Evolutionary conservation across 1,140 invertebrate genomes (phyloP).

Genomic region (Trachymyrmex cornetzi): DNA sequence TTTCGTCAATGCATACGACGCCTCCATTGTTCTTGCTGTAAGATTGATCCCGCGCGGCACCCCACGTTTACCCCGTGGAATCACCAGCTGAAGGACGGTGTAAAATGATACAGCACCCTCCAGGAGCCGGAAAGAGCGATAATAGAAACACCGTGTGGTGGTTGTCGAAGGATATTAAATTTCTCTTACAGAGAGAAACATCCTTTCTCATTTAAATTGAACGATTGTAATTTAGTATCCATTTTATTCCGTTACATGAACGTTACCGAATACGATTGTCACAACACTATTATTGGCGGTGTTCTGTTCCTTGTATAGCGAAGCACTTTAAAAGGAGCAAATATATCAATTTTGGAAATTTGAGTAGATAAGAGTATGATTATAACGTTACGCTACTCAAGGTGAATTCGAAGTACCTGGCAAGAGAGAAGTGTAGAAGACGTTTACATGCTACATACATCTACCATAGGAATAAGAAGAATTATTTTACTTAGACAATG

Average conservation of each 20-base stretch:
- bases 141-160: conserved; percentile 53
- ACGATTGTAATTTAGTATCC: conserved; percentile 16
- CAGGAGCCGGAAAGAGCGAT: conserved; percentile 30
- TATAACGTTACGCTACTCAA: not conserved
- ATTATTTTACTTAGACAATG: not conserved
- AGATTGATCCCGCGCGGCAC: conserved; percentile 71
- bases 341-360: not conserved
- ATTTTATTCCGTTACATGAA: not conserved
- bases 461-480: not conserved
- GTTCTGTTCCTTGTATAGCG: not conserved
- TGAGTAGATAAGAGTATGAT: not conserved
- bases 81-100: conserved; percentile 36
- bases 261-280: not conserved
- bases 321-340: not conserved
- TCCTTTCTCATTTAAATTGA: conserved; percentile 16
- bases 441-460: not conserved
- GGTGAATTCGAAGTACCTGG: conserved; percentile 5
- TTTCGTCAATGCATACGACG: conserved; percentile 77
- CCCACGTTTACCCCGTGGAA: conserved; percentile 20
- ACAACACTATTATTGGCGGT: not conserved
- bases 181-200: conserved; percentile 10
- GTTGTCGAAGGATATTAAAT: conserved; percentile 52
- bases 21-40: conserved; percentile 69
- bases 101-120: conserved; percentile 52
- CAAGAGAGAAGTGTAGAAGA: not conserved